Conservation (phyloP, 1,140 invertebrate genomes). For the Drosophila repletoides region DNA sequence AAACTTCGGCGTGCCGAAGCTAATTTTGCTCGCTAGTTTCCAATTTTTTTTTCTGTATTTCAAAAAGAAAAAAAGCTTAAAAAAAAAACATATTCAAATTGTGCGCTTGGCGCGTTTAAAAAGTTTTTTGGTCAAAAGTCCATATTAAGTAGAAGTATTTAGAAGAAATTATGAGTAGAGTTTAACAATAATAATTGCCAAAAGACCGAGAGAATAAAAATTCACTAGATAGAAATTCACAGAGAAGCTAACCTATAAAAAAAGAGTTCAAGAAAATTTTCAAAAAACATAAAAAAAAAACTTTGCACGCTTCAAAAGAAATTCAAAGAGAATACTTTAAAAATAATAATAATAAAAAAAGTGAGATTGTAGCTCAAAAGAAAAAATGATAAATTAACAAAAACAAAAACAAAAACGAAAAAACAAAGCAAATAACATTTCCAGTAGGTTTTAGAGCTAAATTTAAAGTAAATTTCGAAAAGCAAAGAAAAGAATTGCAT, state of each 20-base stretch:
- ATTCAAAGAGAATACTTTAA: not conserved
- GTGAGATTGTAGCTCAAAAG: constrained; percentile 18
- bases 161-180: constrained; percentile 45
- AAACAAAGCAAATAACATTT: constrained; percentile 57
- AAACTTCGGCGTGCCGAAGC: no score
- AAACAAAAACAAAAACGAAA: constrained; percentile 2
- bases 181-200: constrained; percentile 71
- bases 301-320: constrained; percentile 51
- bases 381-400: constrained; percentile 7
- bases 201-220: constrained; percentile 33
- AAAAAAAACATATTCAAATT: constrained; percentile 36
- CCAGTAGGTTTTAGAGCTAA: constrained; percentile 59
- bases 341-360: not conserved
- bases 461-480: constrained; percentile 7
- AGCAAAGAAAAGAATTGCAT: constrained; percentile 15
- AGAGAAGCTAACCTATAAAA: not conserved
- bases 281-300: constrained; percentile 15
- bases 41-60: no score
- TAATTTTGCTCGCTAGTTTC: no score
- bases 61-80: no score
- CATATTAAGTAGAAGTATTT: constrained; percentile 69
- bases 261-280: not conserved
- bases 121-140: constrained; percentile 65
- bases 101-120: constrained; percentile 44
- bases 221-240: not conserved